Percentiles rank a stretch among this genome's conserved stretches.
Evolutionary conservation across 2,888 invertebrate species (phyloP).

Genomic region (Caenorhabditis wallacei): DNA sequence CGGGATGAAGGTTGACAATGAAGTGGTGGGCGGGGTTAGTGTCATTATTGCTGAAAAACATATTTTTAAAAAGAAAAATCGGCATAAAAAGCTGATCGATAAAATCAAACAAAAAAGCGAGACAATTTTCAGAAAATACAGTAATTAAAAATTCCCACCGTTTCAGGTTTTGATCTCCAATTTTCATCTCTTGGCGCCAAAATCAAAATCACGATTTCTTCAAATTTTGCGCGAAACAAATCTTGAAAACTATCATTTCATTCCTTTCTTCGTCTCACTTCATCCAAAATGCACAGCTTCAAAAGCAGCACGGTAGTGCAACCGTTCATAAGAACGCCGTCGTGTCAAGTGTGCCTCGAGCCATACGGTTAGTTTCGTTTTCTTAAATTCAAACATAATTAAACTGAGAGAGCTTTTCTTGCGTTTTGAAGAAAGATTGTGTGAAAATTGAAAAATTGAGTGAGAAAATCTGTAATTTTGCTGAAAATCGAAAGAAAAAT

Average conservation of each 20-base stretch:
- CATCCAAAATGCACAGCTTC: conserved; percentile 31
- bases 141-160: too few species aligned
- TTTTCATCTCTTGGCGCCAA: too few species aligned
- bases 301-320: conserved; percentile 23
- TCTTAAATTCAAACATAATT: neutral
- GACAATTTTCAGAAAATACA: neutral
- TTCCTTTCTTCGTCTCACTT: conserved; percentile 1
- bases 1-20: conserved; percentile 12
- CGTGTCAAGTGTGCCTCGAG: conserved; percentile 35
- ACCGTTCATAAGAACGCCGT: conserved; percentile 10
- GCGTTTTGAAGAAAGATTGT: too few species aligned
- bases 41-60: conserved; percentile 5
- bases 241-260: neutral
- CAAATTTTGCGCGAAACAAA: too few species aligned
- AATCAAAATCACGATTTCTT: too few species aligned
- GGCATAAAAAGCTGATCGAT: too few species aligned
- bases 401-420: neutral
- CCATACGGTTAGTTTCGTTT: conserved; percentile 33
- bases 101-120: neutral
- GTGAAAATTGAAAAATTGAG: neutral
- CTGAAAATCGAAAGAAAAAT: neutral
- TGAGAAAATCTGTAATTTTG: too few species aligned
- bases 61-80: neutral
- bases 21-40: neutral
- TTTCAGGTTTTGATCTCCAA: too few species aligned